phyloP scores from a whole-genome alignment of 2,113 vertebrate genomes.

The Corythoichthys intestinalis region DNA sequence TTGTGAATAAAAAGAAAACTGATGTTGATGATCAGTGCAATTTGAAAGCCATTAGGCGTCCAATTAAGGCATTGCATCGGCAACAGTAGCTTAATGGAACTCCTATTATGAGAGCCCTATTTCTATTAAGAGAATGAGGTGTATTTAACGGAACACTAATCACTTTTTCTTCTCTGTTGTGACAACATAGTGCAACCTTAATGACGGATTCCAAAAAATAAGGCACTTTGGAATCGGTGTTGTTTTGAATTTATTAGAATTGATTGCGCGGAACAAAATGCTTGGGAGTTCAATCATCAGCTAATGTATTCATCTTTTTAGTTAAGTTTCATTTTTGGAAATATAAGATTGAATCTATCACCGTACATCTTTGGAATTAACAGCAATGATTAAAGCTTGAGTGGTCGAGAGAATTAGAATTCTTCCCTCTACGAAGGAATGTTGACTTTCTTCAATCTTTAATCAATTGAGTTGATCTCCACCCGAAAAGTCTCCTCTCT shows the following conservation, averaged over 20 bases:
- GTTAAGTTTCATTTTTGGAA: no score
- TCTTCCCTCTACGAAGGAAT: conserved; percentile 10
- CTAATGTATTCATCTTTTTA: neutral
- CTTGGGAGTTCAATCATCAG: neutral
- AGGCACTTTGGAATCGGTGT: neutral
- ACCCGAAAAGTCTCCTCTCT: conserved; percentile 9
- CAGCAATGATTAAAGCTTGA: conserved; percentile 4
- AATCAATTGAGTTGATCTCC: conserved; percentile 16
- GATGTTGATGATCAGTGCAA: conserved; percentile 33
- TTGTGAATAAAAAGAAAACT: conserved; percentile 18
- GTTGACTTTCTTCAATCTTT: conserved; percentile 21
- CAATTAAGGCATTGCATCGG: conserved; percentile 46
- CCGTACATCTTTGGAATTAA: conserved; percentile 11
- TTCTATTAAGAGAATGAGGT: conserved; percentile 23
- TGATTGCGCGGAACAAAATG: no score
- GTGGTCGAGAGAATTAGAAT: conserved; percentile 11
- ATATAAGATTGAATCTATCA: neutral
- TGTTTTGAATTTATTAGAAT: neutral
- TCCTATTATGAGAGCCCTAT: conserved; percentile 50
- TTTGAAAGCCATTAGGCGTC: conserved; percentile 47
- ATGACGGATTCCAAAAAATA: neutral
- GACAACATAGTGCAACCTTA: neutral
- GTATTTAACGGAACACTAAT: neutral
- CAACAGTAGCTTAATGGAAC: conserved; percentile 31
- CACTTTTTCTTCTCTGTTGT: neutral